Percentiles rank a stretch among this genome's conserved stretches.
Conservation (phyloP, 2,113 vertebrate species). For the Solea senegalensis region DNA sequence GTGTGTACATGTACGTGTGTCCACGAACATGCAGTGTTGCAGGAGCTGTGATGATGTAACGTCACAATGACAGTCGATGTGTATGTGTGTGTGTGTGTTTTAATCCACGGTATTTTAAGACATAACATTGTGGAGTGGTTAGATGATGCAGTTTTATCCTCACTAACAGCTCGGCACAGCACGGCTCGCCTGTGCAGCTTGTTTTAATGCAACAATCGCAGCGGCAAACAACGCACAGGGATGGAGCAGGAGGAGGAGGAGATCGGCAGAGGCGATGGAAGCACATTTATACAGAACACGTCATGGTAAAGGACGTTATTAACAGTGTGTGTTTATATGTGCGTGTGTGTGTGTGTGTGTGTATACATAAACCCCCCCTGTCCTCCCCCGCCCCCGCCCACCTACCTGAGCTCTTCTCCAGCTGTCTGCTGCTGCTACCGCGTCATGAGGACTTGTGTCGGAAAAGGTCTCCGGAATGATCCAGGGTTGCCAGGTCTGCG, state of each 20-base stretch:
- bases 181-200: background rate
- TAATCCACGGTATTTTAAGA: background rate
- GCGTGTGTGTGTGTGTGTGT: background rate
- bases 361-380: slow-evolving; percentile 1
- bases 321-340: background rate
- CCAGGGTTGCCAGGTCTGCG: no score
- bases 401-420: slow-evolving; percentile 78
- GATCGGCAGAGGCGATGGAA: background rate
- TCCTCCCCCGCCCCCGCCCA: slow-evolving; percentile 60
- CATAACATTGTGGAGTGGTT: background rate
- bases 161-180: background rate
- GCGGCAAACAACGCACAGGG: background rate
- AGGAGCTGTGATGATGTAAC: slow-evolving; percentile 71
- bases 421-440: slow-evolving; percentile 67
- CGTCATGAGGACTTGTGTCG: slow-evolving; percentile 70
- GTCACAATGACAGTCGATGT: slow-evolving; percentile 11
- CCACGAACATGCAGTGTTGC: slow-evolving; percentile 63
- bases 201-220: background rate
- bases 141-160: background rate
- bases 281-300: background rate
- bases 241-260: background rate
- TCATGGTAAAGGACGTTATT: slow-evolving; percentile 36
- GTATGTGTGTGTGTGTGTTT: background rate
- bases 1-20: slow-evolving; percentile 48
- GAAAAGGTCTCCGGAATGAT: background rate